These are phyloP conservation scores for Morpho helenor DNA, from an alignment of 2,888 invertebrate genomes.

Conservation along the genomic window DNA sequence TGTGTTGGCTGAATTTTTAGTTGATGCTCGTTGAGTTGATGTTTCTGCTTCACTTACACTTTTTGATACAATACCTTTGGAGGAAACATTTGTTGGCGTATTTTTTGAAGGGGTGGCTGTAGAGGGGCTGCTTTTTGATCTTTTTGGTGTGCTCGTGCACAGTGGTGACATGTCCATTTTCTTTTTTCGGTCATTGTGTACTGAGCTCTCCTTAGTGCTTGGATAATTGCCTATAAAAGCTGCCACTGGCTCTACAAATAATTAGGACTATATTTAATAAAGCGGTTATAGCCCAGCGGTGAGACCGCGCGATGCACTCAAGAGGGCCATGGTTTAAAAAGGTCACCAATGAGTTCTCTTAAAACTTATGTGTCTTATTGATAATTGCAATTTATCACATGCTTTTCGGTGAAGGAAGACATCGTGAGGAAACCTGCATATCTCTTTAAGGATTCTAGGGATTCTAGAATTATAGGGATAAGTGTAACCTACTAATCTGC, in stretches of 20 bases:
- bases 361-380: too few relatives aligned
- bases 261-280: too few relatives aligned
- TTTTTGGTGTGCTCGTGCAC: slow-evolving; percentile 20
- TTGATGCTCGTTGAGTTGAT: slow-evolving; percentile 26
- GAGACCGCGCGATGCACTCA: too few relatives aligned
- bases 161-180: slow-evolving; percentile 14
- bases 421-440: too few relatives aligned
- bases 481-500: too few relatives aligned
- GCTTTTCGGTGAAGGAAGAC: too few relatives aligned
- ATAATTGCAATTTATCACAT: too few relatives aligned
- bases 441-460: too few relatives aligned
- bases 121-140: neutral
- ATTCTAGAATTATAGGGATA: too few relatives aligned
- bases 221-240: slow-evolving; percentile 28
- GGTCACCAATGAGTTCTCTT: too few relatives aligned
- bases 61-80: slow-evolving; percentile 30
- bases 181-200: slow-evolving; percentile 12
- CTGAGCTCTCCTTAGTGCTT: slow-evolving; percentile 11
- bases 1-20: slow-evolving; percentile 53
- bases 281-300: too few relatives aligned
- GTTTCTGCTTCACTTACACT: slow-evolving; percentile 26
- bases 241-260: slow-evolving; percentile 27
- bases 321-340: too few relatives aligned
- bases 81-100: slow-evolving; percentile 22
- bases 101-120: slow-evolving; percentile 1